These are phyloP conservation scores for Charina bottae DNA, from an alignment of 2,113 vertebrate species.

Conservation along the genomic window DNA sequence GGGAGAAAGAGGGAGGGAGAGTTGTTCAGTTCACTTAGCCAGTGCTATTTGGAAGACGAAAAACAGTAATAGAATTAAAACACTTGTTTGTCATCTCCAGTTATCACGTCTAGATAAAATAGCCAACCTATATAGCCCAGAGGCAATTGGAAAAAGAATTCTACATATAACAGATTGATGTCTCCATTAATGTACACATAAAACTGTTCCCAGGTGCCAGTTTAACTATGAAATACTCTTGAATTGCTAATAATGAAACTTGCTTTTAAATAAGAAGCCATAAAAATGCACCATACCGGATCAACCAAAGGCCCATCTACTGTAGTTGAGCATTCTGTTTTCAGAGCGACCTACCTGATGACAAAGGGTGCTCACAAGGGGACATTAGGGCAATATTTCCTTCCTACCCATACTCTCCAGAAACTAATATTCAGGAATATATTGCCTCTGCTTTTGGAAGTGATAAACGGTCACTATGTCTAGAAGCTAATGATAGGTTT, in stretches of 20 bases:
- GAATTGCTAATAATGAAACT: constrained; percentile 16
- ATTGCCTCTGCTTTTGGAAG: not conserved
- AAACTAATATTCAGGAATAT: not conserved
- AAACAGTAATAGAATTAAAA: constrained; percentile 26
- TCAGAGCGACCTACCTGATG: not conserved
- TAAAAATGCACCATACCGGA: not conserved
- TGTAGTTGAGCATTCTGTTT: not conserved
- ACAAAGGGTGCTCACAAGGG: not conserved
- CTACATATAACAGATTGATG: not conserved
- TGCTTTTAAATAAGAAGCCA: not conserved
- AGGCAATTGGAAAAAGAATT: not conserved
- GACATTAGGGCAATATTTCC: not conserved
- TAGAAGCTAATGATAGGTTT: not conserved
- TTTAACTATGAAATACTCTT: not conserved
- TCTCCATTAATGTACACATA: not conserved
- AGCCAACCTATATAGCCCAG: not conserved
- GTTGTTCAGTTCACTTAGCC: constrained; percentile 36
- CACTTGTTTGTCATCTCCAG: not conserved
- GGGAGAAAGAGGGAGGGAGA: constrained; percentile 63
- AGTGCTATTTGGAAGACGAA: constrained; percentile 44
- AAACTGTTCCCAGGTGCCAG: not conserved
- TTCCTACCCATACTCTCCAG: not conserved
- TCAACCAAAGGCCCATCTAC: not conserved
- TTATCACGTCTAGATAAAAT: constrained; percentile 9
- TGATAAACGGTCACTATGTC: not conserved